Evolutionary conservation across 2,888 invertebrate species (phyloP), one percentile per base, ranked within the genome.

Genomic region (Harpalus rubripes): DNA sequence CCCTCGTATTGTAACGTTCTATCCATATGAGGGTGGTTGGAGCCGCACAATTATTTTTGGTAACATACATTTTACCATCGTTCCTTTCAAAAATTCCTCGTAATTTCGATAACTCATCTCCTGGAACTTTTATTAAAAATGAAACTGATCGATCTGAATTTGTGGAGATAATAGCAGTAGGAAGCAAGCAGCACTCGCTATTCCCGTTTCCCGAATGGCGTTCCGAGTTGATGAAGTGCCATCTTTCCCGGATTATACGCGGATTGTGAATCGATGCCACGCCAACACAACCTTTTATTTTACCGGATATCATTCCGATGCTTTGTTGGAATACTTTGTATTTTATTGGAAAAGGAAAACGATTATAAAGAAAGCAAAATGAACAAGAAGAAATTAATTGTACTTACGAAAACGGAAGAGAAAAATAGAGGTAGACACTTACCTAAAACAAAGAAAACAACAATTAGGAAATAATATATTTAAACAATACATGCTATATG

Each of bases 161-260:
- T 32, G 32, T 32, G 32, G 32, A 32, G 32, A 32, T 32, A 32
- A 32, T 32, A 32, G 6, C 32, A 32, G 32, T 32, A 32, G 32
- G 3, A 32, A 32, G 32, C 32, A 32, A 32, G 32, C 32, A 32
- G 5, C 22, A 22, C 22, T 22, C 32, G 32, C 32, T 32, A 32
- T 5, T 32, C 32, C 32, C 32, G 32, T 32, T 32, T 32, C 32
- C 32, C 32, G 32, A 32, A 32, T 32, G 5, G 44, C 12, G 44
- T 52, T 52, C 44, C 44, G 44, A 7, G 44, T 12, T 52, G 44
- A 52, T 52, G 44, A 52, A 52, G 44, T 52, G 44, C 44, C 10
- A 52, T 52, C 44, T 52, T 52, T 52, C 44, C 12, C 44, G 44
- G 44, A 52, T 52, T 52, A 52, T 52, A 52, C 44, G 44, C 44